Evolutionary conservation across 2,113 vertebrate genomes (phyloP), one percentile per base, ranked within the genome.

Genomic region (Aptenodytes patagonicus): DNA sequence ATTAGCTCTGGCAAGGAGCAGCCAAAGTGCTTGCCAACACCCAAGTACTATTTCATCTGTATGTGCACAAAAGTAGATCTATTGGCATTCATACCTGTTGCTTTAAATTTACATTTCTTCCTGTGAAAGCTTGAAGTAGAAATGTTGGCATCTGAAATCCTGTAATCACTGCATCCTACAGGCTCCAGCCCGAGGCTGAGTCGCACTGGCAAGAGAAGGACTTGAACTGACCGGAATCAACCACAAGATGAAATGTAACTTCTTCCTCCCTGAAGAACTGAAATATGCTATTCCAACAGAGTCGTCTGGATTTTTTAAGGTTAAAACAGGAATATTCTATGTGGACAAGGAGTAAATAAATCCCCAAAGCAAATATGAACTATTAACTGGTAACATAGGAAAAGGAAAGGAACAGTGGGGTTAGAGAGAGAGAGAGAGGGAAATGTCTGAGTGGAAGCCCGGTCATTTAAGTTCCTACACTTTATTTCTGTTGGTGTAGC

Each of bases 1-100:
- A 97, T 90, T 91, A 97, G 93, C 22, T 69, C 96, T 96, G 96
- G 96, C 96, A 73, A 62, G 58, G 85, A 95, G 88, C 96, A 83
- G 90, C 82, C 75, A 8, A 49, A 86, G 78, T 1, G 42, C 90
- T 46, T 97, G 96, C 93, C 96, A 96, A 75, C 83, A 64, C 68
- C 83, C 87, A 91, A 87, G 71, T 58, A 69, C 90, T 96, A 92
- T 92, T 96, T 96, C 93, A 94, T 94, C 95, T 62, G 7, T 94
- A 54, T n/a, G 18, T 66, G 82, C 90, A 77, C 93, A 86, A 36
- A 94, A 95, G 92, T n/a, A 51, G 73, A 70, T 81, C 91, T 87
- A 19, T 87, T 94, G 87, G 85, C 93, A 83, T 77, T 70, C 26
- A 4, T 93, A 96, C 88, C 95, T 91, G 75, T 83, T 88, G 93